Evolutionary conservation across 1,140 invertebrate genomes (phyloP), one percentile per base, ranked within the genome.

Genomic region (Ooceraea biroi): DNA sequence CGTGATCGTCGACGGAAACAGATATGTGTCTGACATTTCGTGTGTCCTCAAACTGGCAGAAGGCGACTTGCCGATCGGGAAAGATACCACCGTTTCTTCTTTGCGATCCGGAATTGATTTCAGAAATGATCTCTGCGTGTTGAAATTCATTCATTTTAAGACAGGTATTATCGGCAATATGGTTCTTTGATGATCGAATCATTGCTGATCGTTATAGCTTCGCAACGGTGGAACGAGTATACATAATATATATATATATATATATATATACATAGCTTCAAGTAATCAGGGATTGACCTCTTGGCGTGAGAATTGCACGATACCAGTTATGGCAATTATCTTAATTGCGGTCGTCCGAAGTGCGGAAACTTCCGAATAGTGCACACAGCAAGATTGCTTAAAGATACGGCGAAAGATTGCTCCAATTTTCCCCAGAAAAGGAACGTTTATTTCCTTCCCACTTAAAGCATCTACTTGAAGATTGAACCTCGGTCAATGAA

Each of bases 1-100:
- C 44, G 27, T 22, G 60, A 44, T 77, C 73, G 36, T 65, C 73
- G 17, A 80, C 58, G 27, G 76, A 71, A 44, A 80, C 76, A 30
- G 14, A 78, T 58, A 46, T 50, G 25, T 57, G 63, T 71, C 25
- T 71, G 36, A 1, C n/a, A 66, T 44, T 65, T 76, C 19, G 63
- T 25, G 60, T 41, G n/a, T 36, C 27, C 46, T 36, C 25, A 50
- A 77, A 66, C 12, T 60, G 68, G 30, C 63, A 55, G 30, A 46
- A 27, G 50, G 1, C 48, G 12, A 77, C 36, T 12, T 55, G 36
- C 27, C 25, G 22, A 68, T 68, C 61, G 48, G n/a, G n/a, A 58
- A 5, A 78, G 36, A 78, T 55, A 66, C 30, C 27, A 68, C 8
- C 0, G 8, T 36, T 41, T 44, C 50, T 36, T 66, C 73, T 30